A percentile compares a stretch with the other conserved stretches of the same genome.
phyloP scores from a whole-genome alignment of 2,888 invertebrate species.

The Napeogenes inachia region DNA sequence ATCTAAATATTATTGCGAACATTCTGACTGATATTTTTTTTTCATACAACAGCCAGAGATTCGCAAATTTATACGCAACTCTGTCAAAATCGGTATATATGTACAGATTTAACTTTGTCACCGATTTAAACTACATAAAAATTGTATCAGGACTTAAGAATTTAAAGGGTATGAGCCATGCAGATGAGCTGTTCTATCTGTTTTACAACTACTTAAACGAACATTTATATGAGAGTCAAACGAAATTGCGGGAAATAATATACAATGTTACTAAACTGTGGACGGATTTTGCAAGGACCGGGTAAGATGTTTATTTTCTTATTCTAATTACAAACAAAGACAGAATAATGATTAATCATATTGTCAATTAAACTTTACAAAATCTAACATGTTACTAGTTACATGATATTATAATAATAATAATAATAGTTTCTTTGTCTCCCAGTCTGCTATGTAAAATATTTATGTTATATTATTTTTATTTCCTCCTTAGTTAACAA shows the following conservation, averaged over 20 bases:
- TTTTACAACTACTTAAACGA: slow-evolving; percentile 54
- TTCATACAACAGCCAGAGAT: slow-evolving; percentile 46
- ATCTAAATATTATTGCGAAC: slow-evolving; percentile 38
- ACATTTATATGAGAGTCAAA: slow-evolving; percentile 43
- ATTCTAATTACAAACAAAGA: background rate
- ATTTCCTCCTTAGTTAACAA: too few relatives aligned
- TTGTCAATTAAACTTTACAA: too few relatives aligned
- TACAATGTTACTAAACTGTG: slow-evolving; percentile 46
- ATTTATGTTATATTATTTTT: too few relatives aligned
- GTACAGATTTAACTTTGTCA: slow-evolving; percentile 51
- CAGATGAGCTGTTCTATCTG: slow-evolving; percentile 68
- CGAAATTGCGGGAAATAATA: slow-evolving; percentile 46
- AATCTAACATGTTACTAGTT: too few relatives aligned
- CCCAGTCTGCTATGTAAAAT: too few relatives aligned
- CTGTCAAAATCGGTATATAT: slow-evolving; percentile 40
- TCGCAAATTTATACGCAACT: slow-evolving; percentile 42
- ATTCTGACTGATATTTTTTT: slow-evolving; percentile 44
- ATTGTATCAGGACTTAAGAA: slow-evolving; percentile 32
- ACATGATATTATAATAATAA: too few relatives aligned
- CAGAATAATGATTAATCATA: background rate
- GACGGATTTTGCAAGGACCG: slow-evolving; percentile 62
- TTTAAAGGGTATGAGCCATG: slow-evolving; percentile 61
- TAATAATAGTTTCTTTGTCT: too few relatives aligned
- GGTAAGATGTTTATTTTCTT: slow-evolving; percentile 37
- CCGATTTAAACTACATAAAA: slow-evolving; percentile 51